Evolutionary conservation across 53 echinoderm and acorn worm genomes (phyloP).

Genomic region (Stichopus horrens): DNA sequence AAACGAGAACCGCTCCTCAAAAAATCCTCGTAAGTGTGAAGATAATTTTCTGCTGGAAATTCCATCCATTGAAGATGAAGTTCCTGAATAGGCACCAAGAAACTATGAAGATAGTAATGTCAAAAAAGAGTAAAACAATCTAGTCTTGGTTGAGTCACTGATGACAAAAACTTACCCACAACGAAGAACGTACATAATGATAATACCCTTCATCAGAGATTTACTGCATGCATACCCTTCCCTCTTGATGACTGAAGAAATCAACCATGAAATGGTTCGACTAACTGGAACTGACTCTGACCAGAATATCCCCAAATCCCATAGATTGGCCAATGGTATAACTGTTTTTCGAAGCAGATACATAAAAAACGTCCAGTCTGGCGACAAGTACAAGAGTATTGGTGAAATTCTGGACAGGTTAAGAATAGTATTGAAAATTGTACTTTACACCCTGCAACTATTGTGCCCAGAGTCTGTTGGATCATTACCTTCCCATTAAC

Average conservation of each 20-base stretch:
- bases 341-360: neutral
- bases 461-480: too few relatives aligned
- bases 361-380: neutral
- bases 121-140: neutral
- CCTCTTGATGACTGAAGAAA: neutral
- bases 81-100: neutral
- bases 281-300: neutral
- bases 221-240: neutral
- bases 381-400: neutral
- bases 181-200: neutral
- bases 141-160: neutral
- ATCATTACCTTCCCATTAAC: too few relatives aligned
- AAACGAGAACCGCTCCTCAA: too few relatives aligned
- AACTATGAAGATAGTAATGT: slow-evolving; percentile 2
- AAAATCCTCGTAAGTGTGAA: neutral
- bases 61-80: slow-evolving; percentile 21
- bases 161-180: slow-evolving; percentile 4
- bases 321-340: slow-evolving; percentile 10
- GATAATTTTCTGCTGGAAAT: neutral
- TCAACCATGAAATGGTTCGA: slow-evolving; percentile 2
- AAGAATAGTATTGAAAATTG: neutral
- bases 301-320: neutral
- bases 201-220: slow-evolving; percentile 1
- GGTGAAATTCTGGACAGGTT: neutral
- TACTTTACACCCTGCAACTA: too few relatives aligned